Conservation (phyloP, 2,888 invertebrate genomes). For the Platycnemis pennipes region DNA sequence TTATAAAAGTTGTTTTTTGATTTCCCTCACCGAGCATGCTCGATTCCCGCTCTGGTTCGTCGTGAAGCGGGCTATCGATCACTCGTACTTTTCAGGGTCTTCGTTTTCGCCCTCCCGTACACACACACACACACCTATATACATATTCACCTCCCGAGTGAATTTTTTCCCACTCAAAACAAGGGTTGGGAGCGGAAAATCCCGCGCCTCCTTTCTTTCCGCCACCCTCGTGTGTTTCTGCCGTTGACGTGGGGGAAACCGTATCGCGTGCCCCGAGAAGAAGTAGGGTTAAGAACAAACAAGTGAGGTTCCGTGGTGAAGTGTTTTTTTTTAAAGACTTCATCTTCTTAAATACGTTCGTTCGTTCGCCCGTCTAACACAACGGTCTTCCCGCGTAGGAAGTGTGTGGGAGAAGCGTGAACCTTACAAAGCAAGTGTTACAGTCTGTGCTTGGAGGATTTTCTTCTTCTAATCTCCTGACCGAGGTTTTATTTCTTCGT, state of each 20-base stretch:
- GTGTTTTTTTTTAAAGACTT: neutral
- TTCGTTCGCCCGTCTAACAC: neutral
- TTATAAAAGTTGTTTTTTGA: neutral
- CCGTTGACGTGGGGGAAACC: neutral
- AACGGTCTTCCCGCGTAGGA: no score
- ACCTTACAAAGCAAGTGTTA: neutral
- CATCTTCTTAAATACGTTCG: slow-evolving; percentile 17
- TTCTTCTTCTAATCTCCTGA: slow-evolving; percentile 8
- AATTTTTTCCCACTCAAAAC: neutral
- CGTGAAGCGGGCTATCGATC: neutral
- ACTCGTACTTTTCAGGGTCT: neutral
- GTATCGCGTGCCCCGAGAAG: slow-evolving; percentile 3
- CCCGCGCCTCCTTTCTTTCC: neutral
- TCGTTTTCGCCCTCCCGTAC: no score
- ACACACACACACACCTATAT: no score
- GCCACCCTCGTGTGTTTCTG: neutral
- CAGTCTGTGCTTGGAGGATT: neutral
- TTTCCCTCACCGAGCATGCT: neutral
- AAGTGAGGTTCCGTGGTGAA: neutral
- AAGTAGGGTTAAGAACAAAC: neutral
- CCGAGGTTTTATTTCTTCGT: neutral
- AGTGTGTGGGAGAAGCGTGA: neutral
- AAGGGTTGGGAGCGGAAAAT: neutral
- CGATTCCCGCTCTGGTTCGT: neutral
- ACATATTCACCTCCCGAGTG: no score